These are phyloP conservation scores for Candidula unifasciata DNA, from an alignment of 2,888 invertebrate species.

Conservation along the genomic window DNA sequence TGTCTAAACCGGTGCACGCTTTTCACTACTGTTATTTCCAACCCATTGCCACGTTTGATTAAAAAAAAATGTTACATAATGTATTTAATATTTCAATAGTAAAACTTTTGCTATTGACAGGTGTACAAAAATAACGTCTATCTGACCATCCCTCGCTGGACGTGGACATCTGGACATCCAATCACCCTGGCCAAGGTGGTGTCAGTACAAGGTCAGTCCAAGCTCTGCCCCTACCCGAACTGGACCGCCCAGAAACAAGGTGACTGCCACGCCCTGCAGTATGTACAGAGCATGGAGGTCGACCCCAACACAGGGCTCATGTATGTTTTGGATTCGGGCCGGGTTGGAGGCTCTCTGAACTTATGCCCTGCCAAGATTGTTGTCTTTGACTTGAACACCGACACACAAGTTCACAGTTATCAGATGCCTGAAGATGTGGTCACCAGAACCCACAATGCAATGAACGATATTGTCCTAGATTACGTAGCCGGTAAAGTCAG, in stretches of 20 bases:
- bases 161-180: constrained; percentile 48
- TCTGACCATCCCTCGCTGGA: constrained; percentile 67
- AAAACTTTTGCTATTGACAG: constrained; percentile 8
- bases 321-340: constrained; percentile 69
- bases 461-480: constrained; percentile 68
- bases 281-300: constrained; percentile 69
- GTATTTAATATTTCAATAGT: no score
- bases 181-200: constrained; percentile 55
- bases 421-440: constrained; percentile 63
- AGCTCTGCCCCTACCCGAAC: constrained; percentile 63
- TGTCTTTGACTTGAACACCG: constrained; percentile 61
- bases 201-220: constrained; percentile 42
- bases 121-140: constrained; percentile 61
- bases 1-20: no score
- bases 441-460: constrained; percentile 57
- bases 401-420: constrained; percentile 58
- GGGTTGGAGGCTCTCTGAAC: constrained; percentile 49
- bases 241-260: constrained; percentile 66
- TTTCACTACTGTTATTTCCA: no score
- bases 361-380: constrained; percentile 68
- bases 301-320: constrained; percentile 67
- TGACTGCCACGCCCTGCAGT: constrained; percentile 67
- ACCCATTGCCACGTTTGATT: no score
- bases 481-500: constrained; percentile 63
- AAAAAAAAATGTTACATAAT: not conserved